Evolutionary conservation across 2,113 vertebrate genomes (phyloP).

Genomic region (Tor tambroides): DNA sequence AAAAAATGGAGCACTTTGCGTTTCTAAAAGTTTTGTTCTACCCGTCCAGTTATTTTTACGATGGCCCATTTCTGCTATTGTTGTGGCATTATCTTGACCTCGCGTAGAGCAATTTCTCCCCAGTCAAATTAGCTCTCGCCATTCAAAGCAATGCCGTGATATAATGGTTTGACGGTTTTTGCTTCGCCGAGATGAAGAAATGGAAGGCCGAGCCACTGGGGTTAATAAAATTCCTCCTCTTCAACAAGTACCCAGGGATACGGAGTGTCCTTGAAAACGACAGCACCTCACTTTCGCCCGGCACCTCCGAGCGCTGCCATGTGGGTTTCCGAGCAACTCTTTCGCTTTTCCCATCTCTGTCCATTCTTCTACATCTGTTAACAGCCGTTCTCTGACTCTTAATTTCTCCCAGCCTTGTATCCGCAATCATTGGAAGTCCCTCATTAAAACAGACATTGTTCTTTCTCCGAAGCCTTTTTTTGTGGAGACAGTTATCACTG

Average conservation of each 20-base stretch:
- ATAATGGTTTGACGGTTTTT: conserved; percentile 76
- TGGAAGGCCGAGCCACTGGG: conserved; percentile 76
- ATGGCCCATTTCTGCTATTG: conserved; percentile 83
- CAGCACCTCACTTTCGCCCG: conserved; percentile 70
- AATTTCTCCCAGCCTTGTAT: not conserved
- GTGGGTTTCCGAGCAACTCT: conserved; percentile 64
- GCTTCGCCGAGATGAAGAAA: conserved; percentile 76
- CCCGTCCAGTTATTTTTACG: conserved; percentile 80
- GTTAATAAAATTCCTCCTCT: conserved; percentile 86
- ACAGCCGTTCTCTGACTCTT: not conserved
- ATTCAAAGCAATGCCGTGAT: conserved; percentile 77
- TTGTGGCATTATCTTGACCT: conserved; percentile 84
- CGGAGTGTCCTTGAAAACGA: conserved; percentile 79
- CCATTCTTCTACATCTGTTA: conserved; percentile 30
- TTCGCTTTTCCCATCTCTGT: conserved; percentile 27
- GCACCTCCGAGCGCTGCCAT: conserved; percentile 65
- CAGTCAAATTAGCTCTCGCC: conserved; percentile 83
- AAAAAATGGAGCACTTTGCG: conserved; percentile 76
- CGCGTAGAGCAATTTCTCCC: conserved; percentile 78
- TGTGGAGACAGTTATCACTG: conserved; percentile 63
- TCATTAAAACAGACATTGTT: conserved; percentile 23
- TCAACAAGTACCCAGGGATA: conserved; percentile 84
- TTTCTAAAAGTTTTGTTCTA: conserved; percentile 74
- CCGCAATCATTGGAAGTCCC: not conserved
- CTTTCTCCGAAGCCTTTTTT: conserved; percentile 31